phyloP scores from a whole-genome alignment of 2,888 invertebrate genomes.

The Ectropis crepuscularia region DNA sequence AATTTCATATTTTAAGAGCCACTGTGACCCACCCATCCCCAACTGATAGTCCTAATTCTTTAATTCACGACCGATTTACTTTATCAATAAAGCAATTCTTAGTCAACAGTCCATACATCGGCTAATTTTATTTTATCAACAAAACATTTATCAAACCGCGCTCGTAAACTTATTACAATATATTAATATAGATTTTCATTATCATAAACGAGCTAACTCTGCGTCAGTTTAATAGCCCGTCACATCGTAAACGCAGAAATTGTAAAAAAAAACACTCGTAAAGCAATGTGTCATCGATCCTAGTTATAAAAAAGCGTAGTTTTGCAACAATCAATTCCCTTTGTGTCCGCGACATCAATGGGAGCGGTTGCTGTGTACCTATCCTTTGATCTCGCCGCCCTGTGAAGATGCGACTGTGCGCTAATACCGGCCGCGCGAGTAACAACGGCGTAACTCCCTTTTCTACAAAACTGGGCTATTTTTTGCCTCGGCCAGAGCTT shows the following conservation, averaged over 20 bases:
- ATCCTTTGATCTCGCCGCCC: constrained; percentile 84
- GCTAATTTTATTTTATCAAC: constrained; percentile 10
- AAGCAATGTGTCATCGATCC: constrained; percentile 75
- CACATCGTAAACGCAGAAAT: constrained; percentile 46
- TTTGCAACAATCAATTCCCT: constrained; percentile 85
- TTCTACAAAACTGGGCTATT: constrained; percentile 39
- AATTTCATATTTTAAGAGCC: too few species aligned
- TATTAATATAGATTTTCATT: constrained; percentile 19
- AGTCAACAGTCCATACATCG: not conserved
- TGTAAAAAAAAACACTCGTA: constrained; percentile 51
- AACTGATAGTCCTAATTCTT: too few species aligned
- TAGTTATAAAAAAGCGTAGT: constrained; percentile 66
- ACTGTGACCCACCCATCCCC: too few species aligned
- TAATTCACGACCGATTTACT: too few species aligned
- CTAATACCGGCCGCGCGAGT: constrained; percentile 71
- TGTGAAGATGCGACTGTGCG: constrained; percentile 82
- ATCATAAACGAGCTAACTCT: constrained; percentile 25
- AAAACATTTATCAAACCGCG: constrained; percentile 16
- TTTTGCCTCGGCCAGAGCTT: constrained; percentile 25
- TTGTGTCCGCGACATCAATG: constrained; percentile 84
- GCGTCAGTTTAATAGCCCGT: constrained; percentile 36
- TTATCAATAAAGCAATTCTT: not conserved
- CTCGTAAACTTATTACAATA: constrained; percentile 37
- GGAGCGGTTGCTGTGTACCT: constrained; percentile 82
- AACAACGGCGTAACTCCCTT: constrained; percentile 67